Percentiles rank a stretch among this genome's conserved stretches.
These are phyloP conservation scores for Dicentrarchus labrax DNA, from an alignment of 2,113 vertebrate species.

Conservation along the genomic window DNA sequence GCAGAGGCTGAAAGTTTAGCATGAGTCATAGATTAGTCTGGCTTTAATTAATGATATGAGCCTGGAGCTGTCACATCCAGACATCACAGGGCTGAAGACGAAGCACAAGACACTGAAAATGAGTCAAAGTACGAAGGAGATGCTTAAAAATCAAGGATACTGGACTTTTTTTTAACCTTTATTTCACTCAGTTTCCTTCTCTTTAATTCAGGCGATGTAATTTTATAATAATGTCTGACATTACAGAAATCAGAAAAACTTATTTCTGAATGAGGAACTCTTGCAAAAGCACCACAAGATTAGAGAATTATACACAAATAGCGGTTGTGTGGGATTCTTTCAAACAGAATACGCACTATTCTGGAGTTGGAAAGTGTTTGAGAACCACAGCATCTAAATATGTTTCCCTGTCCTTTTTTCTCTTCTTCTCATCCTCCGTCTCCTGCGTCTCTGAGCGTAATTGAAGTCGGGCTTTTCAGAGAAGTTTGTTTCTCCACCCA, in stretches of 20 bases:
- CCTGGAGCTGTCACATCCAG: constrained; percentile 37
- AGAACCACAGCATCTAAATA: constrained; percentile 26
- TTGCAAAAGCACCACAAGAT: constrained; percentile 8
- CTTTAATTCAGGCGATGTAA: not conserved
- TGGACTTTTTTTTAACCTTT: not conserved
- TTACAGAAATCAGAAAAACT: not conserved
- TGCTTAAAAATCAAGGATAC: not conserved
- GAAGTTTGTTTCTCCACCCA: constrained; percentile 44
- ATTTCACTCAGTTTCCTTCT: not conserved
- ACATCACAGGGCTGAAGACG: constrained; percentile 12
- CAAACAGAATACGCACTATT: not conserved
- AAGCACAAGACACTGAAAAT: constrained; percentile 1
- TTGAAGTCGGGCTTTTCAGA: constrained; percentile 38
- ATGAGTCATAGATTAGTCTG: constrained; percentile 45
- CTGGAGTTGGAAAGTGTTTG: constrained; percentile 6
- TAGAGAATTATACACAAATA: not conserved
- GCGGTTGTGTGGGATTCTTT: not conserved
- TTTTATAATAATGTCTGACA: not conserved
- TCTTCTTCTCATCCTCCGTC: not conserved
- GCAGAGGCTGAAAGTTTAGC: constrained; percentile 38
- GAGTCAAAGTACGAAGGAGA: not conserved
- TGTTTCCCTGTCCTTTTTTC: not conserved
- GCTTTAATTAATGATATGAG: constrained; percentile 54
- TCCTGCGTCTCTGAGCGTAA: constrained; percentile 3
- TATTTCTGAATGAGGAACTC: not conserved